phyloP scores from a whole-genome alignment of 1,140 invertebrate species.

The Meloidogyne hapla region DNA sequence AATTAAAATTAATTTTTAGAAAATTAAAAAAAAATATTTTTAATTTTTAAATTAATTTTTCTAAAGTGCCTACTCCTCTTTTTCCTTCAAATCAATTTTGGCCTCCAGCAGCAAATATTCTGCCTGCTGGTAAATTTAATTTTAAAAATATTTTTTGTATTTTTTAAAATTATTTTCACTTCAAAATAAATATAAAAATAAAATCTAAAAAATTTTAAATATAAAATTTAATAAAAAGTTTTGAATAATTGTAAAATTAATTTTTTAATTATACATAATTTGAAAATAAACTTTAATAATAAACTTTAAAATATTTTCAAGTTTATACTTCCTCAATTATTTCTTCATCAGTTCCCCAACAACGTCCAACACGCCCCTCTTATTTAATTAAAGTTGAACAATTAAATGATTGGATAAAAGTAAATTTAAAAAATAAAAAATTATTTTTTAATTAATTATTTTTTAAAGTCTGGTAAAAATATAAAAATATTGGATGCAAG shows the following conservation, averaged over 20 bases:
- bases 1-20: too few species aligned
- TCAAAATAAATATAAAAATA: too few species aligned
- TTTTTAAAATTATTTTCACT: too few species aligned
- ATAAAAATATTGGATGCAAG: slow-evolving; percentile 42
- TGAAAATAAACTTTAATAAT: neutral
- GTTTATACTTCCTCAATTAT: neutral
- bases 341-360: neutral
- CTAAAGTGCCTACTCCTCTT: neutral
- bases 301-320: neutral
- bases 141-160: neutral
- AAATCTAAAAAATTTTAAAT: too few species aligned
- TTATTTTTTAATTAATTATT: neutral
- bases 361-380: neutral
- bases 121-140: neutral
- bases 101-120: neutral
- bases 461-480: slow-evolving; percentile 21
- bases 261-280: too few species aligned
- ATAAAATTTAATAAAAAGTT: too few species aligned
- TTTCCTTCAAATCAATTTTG: neutral
- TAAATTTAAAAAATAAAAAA: neutral
- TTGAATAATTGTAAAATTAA: too few species aligned
- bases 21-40: neutral
- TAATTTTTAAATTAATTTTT: neutral
- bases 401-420: slow-evolving; percentile 35
- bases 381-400: slow-evolving; percentile 33